Evolutionary conservation across 2,888 invertebrate species (phyloP).

Genomic region (Falcaria lacertinaria): DNA sequence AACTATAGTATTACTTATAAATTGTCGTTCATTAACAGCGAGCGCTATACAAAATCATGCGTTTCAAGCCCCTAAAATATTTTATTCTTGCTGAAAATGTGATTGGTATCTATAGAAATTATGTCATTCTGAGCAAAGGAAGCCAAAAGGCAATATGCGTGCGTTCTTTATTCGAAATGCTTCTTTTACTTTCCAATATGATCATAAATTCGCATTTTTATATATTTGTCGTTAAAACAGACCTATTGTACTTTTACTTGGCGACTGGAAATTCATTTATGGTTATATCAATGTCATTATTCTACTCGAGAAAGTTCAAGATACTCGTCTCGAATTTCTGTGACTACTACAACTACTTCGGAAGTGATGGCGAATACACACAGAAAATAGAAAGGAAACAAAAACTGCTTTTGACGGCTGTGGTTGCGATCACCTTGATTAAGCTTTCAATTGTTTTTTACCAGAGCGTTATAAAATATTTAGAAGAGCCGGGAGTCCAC

Average conservation of each 20-base stretch:
- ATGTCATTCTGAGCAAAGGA: slow-evolving; percentile 8
- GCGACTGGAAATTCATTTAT: slow-evolving; percentile 6
- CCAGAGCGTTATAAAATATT: not conserved
- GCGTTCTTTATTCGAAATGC: slow-evolving; percentile 10
- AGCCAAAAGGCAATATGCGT: slow-evolving; percentile 7
- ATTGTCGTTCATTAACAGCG: not conserved
- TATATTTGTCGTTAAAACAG: not conserved
- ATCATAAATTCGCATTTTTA: not conserved
- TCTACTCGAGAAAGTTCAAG: slow-evolving; percentile 5
- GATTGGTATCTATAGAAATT: slow-evolving; percentile 26
- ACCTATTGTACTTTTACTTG: slow-evolving; percentile 9
- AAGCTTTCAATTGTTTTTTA: slow-evolving; percentile 4
- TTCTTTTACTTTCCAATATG: not conserved
- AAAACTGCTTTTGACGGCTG: not conserved
- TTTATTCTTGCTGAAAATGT: slow-evolving; percentile 22
- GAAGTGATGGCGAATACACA: slow-evolving; percentile 5
- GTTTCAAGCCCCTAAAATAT: slow-evolving; percentile 17
- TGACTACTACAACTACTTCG: slow-evolving; percentile 5
- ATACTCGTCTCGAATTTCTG: slow-evolving; percentile 6
- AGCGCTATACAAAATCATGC: slow-evolving; percentile 5
- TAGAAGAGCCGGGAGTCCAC: not conserved
- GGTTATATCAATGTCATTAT: slow-evolving; percentile 6
- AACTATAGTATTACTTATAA: not conserved
- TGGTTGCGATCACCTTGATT: not conserved
- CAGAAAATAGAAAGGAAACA: slow-evolving; percentile 4